These are phyloP conservation scores for Orientallactaga sibirica DNA, from an alignment of 2,797 vertebrate species.

Conservation along the genomic window DNA sequence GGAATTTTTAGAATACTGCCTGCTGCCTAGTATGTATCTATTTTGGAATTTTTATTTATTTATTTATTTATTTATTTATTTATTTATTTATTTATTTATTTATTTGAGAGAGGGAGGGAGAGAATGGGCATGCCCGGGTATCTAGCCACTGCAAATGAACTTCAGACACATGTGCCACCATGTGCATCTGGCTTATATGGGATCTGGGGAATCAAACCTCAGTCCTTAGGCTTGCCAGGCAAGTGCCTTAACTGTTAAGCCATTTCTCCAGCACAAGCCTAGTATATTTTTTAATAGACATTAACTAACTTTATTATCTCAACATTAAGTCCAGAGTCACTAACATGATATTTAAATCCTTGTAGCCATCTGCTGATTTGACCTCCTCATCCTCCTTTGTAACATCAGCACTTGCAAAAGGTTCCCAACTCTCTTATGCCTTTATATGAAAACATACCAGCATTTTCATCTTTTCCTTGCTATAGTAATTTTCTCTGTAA, in stretches of 20 bases:
- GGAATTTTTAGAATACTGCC: conserved; percentile 30
- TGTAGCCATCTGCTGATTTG: neutral
- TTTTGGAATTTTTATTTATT: too few relatives aligned
- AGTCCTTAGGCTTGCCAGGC: too few relatives aligned
- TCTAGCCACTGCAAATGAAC: too few relatives aligned
- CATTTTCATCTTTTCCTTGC: neutral
- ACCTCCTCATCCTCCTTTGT: neutral
- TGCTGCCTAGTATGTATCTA: neutral
- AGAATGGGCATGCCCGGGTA: too few relatives aligned
- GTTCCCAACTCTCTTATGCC: neutral
- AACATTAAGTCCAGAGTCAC: conserved; percentile 25
- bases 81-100: too few relatives aligned
- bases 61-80: too few relatives aligned
- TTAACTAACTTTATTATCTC: conserved; percentile 36
- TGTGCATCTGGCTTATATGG: too few relatives aligned
- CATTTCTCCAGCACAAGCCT: too few relatives aligned
- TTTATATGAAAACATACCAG: neutral
- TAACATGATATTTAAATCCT: neutral
- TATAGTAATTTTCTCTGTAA: conserved; percentile 14
- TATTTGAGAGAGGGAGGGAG: too few relatives aligned
- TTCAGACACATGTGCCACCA: too few relatives aligned
- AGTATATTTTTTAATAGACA: neutral
- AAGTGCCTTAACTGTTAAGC: too few relatives aligned
- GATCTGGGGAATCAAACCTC: too few relatives aligned
- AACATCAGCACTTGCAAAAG: neutral